phyloP scores from a whole-genome alignment of 2,797 vertebrate species.

The Lindbergichthys nudifrons region DNA sequence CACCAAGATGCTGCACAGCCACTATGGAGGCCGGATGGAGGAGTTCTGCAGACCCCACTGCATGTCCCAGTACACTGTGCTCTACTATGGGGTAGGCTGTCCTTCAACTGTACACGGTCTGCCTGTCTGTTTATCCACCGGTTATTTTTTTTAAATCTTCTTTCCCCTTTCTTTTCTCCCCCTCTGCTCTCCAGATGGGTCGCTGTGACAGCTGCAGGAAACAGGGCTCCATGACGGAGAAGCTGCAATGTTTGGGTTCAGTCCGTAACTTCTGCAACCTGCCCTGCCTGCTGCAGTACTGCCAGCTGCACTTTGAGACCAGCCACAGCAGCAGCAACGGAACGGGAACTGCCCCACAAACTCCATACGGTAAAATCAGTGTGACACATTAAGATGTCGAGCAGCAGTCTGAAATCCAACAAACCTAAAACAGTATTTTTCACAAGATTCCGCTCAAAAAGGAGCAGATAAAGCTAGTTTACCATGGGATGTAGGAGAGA shows the following conservation, averaged over 20 bases:
- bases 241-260: slow-evolving; percentile 92
- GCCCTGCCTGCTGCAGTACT: slow-evolving; percentile 93
- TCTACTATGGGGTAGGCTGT: slow-evolving; percentile 88
- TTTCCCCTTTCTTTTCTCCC: background rate
- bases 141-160: background rate
- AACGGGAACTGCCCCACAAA: slow-evolving; percentile 62
- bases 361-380: slow-evolving; percentile 62
- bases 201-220: slow-evolving; percentile 94
- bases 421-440: background rate
- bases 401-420: background rate
- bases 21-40: slow-evolving; percentile 92
- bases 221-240: slow-evolving; percentile 93
- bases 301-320: slow-evolving; percentile 84
- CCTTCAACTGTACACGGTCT: background rate
- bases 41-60: slow-evolving; percentile 96
- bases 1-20: slow-evolving; percentile 91
- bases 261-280: slow-evolving; percentile 96
- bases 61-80: slow-evolving; percentile 96
- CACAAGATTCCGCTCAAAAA: background rate
- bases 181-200: slow-evolving; percentile 87
- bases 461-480: background rate
- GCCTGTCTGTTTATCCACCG: background rate
- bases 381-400: background rate
- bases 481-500: background rate
- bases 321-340: slow-evolving; percentile 74